Base-by-base conservation (phyloP, 1,140 invertebrate species). In the Cydia splendana region DNA sequence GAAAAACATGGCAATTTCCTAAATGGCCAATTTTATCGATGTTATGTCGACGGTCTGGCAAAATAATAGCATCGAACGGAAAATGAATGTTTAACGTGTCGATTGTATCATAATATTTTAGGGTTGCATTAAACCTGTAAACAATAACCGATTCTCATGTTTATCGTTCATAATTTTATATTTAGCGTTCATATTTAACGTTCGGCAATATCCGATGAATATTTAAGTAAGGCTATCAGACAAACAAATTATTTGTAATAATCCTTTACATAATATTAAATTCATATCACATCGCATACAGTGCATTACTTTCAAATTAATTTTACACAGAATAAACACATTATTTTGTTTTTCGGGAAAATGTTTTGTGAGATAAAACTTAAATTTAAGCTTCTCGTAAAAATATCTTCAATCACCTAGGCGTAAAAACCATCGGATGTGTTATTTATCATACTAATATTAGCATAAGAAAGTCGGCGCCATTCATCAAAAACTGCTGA, bases 361-460 rank as follows among this genome's bases (percentile, higher is more conserved):
- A 48, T 53, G 6, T 18, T n/a, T n/a, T n/a, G 15, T 62, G n/a
- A 24, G 9, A 62, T n/a, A 62, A 24, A 62, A 62, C 15, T 62
- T 1, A 62, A 62, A 62, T 62, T 62, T 62, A 62, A n/a, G 20
- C 20, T 24, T 20, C 57, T 62, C 57, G n/a, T 9, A 62, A 62
- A 10, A 62, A 24, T 24, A 62, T 24, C 18, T 7, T 12, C 20
- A 62, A 62, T 24, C 2, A 71, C 6, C 30, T 42, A 71, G 4
- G 67, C 67, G 38, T 71, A 69, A 78, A 76, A 78, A 77, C 57
- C 51, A 79, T 79, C 65, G 75, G 82, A 78, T 79, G 76, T 81
- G 79, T 81, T 85, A 84, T 85, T 84, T 80, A 82, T 84, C 80
- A 84, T 82, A 81, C 78, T 80, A 77, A 80, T 82, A 84, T 85